phyloP scores from a whole-genome alignment of 2,797 vertebrate genomes.

The Vipera latastei region DNA sequence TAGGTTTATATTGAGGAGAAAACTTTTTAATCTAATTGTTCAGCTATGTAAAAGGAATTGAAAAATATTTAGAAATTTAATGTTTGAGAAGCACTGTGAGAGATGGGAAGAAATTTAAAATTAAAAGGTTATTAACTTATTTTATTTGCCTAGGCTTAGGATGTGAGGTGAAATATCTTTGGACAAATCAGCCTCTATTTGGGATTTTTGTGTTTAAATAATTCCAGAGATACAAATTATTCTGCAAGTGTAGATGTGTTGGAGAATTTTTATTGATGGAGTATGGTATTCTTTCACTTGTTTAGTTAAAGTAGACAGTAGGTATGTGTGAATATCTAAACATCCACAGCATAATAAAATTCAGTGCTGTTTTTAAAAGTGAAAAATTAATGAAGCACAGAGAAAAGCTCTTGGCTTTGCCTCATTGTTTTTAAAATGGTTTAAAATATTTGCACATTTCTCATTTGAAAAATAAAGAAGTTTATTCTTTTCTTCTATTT shows the following conservation, averaged over 20 bases:
- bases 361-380: background rate
- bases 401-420: background rate
- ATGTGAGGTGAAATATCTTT: background rate
- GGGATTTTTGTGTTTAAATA: background rate
- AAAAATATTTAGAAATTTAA: background rate
- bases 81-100: background rate
- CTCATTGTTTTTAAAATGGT: background rate
- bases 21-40: background rate
- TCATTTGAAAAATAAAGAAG: background rate
- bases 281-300: background rate
- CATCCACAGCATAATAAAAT: constrained; percentile 14
- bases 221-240: background rate
- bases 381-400: background rate
- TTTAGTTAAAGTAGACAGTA: background rate
- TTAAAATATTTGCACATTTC: background rate
- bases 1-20: background rate
- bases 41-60: background rate
- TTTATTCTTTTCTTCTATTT: constrained; percentile 7
- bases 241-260: background rate
- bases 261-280: background rate
- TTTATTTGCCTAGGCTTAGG: background rate
- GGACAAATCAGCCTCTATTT: background rate
- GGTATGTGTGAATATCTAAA: background rate
- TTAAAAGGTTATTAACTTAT: background rate
- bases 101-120: background rate